Percentiles rank a stretch among this genome's conserved stretches.
Conservation (phyloP, 2,888 invertebrate genomes). For the Plebejus melissa region DNA sequence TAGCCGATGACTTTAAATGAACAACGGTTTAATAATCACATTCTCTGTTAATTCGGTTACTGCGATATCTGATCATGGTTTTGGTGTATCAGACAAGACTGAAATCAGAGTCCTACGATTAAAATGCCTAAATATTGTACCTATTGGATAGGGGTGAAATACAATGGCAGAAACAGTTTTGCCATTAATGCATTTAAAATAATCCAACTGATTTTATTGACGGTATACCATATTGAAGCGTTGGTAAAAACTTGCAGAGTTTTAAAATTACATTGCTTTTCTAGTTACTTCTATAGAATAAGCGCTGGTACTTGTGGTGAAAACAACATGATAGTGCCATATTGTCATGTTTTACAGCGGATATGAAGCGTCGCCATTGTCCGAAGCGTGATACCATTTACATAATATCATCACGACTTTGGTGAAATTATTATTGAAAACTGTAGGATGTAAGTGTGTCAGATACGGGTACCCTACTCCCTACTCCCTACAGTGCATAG, state of each 20-base stretch:
- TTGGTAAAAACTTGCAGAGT: background rate
- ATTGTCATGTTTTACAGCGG: constrained; percentile 19
- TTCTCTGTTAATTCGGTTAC: background rate
- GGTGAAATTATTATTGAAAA: background rate
- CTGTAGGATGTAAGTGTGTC: background rate
- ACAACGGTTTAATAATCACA: background rate
- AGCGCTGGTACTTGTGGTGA: background rate
- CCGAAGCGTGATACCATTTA: constrained; percentile 20
- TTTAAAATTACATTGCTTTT: background rate
- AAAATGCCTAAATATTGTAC: too few relatives aligned
- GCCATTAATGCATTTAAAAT: background rate
- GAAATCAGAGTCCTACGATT: background rate
- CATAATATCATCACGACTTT: constrained; percentile 12
- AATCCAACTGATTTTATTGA: background rate
- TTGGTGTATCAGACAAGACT: background rate
- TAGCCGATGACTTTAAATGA: background rate
- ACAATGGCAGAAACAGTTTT: too few relatives aligned
- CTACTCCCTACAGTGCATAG: too few relatives aligned
- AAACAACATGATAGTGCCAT: background rate
- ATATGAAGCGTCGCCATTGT: constrained; percentile 14
- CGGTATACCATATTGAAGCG: background rate
- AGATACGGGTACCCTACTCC: background rate
- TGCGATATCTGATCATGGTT: background rate
- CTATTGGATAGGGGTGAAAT: too few relatives aligned
- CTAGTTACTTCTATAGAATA: background rate